Evolutionary conservation across 2,888 invertebrate species (phyloP), one percentile per base, ranked within the genome.

Genomic region (Rotaria macrura): DNA sequence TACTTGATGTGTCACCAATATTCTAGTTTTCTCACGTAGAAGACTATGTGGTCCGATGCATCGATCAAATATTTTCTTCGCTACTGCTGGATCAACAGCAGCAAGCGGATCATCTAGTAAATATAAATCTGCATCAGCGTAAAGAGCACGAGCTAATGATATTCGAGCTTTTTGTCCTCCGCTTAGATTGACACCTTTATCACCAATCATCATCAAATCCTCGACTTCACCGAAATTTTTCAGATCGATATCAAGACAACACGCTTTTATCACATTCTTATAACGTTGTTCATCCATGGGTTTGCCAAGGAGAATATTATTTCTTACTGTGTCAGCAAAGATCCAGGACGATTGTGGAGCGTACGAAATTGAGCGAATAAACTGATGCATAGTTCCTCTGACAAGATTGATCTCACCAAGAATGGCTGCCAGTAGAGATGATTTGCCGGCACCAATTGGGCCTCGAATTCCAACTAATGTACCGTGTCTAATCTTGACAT

Each of bases 361-460:
- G n/a, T n/a, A n/a, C n/a, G n/a, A n/a, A n/a, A n/a, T 86, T 17
- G 88, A 88, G 29, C 90, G 90, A 90, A 90, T 40, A 20, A 49
- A 40, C 23, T 74, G 55, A 57, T 57, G 83, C 17, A 79, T 34
- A 20, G 47, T 84, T 3, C 55, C 55, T 47, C 55, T 83, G 17
- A 86, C 23, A 65, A 52, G 84, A 95, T n/a, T n/a, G n/a, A n/a
- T n/a, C n/a, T n/a, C n/a, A n/a, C n/a, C n/a, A n/a, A n/a, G n/a
- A n/a, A n/a, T 92, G 0, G 96, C 96, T 9, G 95, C 94, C 55
- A 97, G 92, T 52, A 97, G 92, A 74, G 96, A 96, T 5, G 91
- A 91, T 87, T 92, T 92, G 25, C 92, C 92, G 65, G 91, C 88
- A 5, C 92, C 92, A 14, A 92, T 92, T 34, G 89, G 88, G 14